Evolutionary conservation across 2,888 invertebrate genomes (phyloP).

Genomic region (Ctena decussata): DNA sequence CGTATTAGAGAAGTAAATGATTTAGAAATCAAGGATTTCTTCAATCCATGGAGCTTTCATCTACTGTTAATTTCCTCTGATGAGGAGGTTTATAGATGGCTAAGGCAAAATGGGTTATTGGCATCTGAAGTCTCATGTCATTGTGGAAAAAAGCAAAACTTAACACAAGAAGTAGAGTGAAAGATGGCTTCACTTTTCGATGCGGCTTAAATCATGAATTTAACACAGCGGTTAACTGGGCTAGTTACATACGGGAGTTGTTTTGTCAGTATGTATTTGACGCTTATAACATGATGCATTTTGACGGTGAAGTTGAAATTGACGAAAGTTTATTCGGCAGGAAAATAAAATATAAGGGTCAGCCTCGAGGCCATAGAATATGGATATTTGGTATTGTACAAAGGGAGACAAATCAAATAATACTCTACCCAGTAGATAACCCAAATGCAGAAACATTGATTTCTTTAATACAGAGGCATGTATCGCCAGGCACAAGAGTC

Average conservation of each 20-base stretch:
- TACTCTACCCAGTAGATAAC: constrained; percentile 16
- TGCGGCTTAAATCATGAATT: not conserved
- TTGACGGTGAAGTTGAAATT: not conserved
- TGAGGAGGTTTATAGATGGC: not conserved
- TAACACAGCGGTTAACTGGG: not conserved
- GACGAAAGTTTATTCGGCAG: too few species aligned
- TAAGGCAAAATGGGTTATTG: not conserved
- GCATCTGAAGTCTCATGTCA: not conserved
- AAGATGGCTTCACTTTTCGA: not conserved
- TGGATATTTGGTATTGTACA: constrained; percentile 10
- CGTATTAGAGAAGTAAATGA: not conserved
- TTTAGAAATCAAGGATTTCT: not conserved
- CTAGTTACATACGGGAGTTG: too few species aligned
- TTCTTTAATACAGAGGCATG: not conserved
- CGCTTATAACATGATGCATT: not conserved
- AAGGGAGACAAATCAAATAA: not conserved
- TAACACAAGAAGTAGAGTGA: not conserved
- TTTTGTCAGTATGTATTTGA: not conserved
- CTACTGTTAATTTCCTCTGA: not conserved
- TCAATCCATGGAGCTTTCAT: not conserved
- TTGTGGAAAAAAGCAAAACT: not conserved
- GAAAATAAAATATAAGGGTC: too few species aligned
- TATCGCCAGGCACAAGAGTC: not conserved
- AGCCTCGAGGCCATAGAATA: not conserved
- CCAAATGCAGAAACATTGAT: not conserved